Conservation (phyloP, 2,888 invertebrate species). For the Sialis fuliginosa region DNA sequence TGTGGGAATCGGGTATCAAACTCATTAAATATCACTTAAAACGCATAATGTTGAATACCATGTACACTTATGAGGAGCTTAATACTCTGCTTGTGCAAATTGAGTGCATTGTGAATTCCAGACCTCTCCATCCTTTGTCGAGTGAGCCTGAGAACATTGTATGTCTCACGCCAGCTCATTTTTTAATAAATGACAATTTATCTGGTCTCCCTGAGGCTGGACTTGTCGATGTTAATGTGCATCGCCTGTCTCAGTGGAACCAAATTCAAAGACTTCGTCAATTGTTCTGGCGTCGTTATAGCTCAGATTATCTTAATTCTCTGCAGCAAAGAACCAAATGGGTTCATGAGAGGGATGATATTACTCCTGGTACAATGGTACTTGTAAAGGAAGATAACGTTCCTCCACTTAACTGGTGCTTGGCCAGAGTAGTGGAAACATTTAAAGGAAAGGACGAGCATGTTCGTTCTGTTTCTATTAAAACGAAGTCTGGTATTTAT, state of each 20-base stretch:
- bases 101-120: constrained; percentile 6
- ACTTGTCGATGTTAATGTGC: neutral
- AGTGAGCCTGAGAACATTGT: too few relatives aligned
- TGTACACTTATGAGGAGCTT: neutral
- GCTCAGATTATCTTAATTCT: constrained; percentile 5
- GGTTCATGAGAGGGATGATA: neutral
- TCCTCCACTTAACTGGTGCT: neutral
- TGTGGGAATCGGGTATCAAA: constrained; percentile 4
- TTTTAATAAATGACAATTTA: constrained; percentile 1
- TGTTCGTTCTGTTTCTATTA: neutral
- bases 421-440: neutral
- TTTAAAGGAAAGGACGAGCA: neutral
- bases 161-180: constrained; percentile 5
- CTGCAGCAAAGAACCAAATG: constrained; percentile 6
- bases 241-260: neutral
- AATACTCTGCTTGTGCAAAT: constrained; percentile 1
- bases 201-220: neutral
- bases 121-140: constrained; percentile 1
- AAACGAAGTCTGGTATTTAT: neutral
- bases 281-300: constrained; percentile 8
- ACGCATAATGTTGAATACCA: neutral
- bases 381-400: neutral
- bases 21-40: neutral
- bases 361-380: neutral
- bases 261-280: neutral